Evolutionary conservation across 1,140 invertebrate genomes (phyloP), one percentile per base, ranked within the genome.

Genomic region (Eriosoma lanigerum): DNA sequence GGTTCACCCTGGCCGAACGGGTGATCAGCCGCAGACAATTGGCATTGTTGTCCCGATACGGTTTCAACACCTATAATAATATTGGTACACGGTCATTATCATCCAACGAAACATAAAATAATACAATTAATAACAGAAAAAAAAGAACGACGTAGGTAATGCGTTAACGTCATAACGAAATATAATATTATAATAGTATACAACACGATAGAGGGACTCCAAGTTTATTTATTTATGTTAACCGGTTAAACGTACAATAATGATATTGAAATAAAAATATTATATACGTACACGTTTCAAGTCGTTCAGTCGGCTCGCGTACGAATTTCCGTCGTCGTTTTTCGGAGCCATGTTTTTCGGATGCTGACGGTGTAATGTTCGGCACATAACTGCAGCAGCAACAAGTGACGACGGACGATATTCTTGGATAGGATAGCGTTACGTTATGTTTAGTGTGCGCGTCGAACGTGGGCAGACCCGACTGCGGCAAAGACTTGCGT

Each of bases 1-100:
- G 21, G 54, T 78, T 78, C 75, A 78, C 75, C 17, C 75, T 44
- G 38, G 75, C 75, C 54, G 75, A 60, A 38, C 38, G 17, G 44
- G 75, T 60, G 38, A 62, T 48, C 2, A 26, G 8, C 44, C 75
- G 75, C 75, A 78, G 56, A 60, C 75, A 62, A 15, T 78, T 78
- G 21, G 56, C 75, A 13, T 60, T 62, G 56, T 78, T 60, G 56
- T 78, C 75, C 21, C 75, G 32, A 38, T 48, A 62, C 75, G 75
- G 75, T 60, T 60, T 60, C 54, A 62, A 19, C 1, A 19, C 56
- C 75, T 78, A 13, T 19, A 3, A 13, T 50, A 50, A 8, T 3
- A 56, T 26, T 3, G 13, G 13, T 32, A 17, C 15, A 19, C 8
- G 8, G 32, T 38, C 3, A 4, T 38, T 38, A 38, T 38, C 32